phyloP scores from a whole-genome alignment of 2,888 invertebrate genomes.

The Polymixis lichenea region DNA sequence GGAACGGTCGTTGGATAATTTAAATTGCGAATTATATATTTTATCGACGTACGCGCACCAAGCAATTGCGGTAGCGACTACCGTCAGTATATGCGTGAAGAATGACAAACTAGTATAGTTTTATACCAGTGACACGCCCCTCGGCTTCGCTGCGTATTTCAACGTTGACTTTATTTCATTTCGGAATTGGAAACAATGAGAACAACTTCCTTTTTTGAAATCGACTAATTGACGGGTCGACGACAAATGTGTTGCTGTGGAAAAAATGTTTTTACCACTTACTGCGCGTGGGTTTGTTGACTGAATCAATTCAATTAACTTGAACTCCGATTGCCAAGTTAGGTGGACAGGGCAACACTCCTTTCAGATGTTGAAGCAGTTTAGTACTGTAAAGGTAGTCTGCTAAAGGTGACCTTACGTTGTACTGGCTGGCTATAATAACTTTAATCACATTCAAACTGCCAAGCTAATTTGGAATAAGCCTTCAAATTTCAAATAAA shows the following conservation, averaged over 20 bases:
- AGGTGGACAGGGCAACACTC: background rate
- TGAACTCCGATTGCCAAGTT: slow-evolving; percentile 6
- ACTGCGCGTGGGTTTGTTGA: background rate
- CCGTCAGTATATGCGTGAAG: slow-evolving; percentile 76
- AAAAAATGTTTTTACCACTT: slow-evolving; percentile 36
- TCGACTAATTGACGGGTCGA: slow-evolving; percentile 55
- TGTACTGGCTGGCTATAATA: no score
- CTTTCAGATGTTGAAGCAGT: background rate
- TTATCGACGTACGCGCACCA: slow-evolving; percentile 73
- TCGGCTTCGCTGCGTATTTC: slow-evolving; percentile 44
- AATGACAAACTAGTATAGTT: slow-evolving; percentile 78
- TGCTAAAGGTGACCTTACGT: no score
- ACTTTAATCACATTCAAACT: no score
- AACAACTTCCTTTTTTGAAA: slow-evolving; percentile 55
- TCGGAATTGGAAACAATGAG: slow-evolving; percentile 57
- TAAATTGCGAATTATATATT: slow-evolving; percentile 67
- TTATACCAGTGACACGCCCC: slow-evolving; percentile 59
- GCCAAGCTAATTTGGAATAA: no score
- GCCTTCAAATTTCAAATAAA: no score
- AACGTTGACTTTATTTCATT: slow-evolving; percentile 44
- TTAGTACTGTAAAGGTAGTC: background rate
- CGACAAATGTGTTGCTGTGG: slow-evolving; percentile 49
- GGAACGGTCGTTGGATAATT: slow-evolving; percentile 48
- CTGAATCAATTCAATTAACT: slow-evolving; percentile 10
- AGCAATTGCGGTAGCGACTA: slow-evolving; percentile 78